These are phyloP conservation scores for Dicroscelio sp. DNA, from an alignment of 2,888 invertebrate species.

Conservation along the genomic window DNA sequence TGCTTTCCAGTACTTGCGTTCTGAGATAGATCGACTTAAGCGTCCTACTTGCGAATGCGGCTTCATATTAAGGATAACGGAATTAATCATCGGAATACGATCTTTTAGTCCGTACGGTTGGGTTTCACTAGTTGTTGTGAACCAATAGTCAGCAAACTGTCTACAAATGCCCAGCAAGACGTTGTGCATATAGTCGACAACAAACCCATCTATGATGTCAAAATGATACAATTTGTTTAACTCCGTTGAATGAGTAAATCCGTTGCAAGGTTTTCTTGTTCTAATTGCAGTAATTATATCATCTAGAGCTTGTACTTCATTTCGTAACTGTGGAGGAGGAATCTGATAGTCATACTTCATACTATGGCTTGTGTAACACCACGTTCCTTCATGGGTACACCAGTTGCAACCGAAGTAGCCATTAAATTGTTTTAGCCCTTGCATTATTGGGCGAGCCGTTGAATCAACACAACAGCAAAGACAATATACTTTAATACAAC, in stretches of 20 bases:
- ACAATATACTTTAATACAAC: conserved; percentile 38
- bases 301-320: too few species aligned
- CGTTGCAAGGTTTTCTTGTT: background rate
- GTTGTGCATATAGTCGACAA: conserved; percentile 73
- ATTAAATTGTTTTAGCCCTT: conserved; percentile 71
- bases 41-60: conserved; percentile 52
- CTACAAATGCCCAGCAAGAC: conserved; percentile 49
- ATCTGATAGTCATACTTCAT: conserved; percentile 27
- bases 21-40: conserved; percentile 45
- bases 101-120: background rate
- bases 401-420: conserved; percentile 73
- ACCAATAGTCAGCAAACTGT: conserved; percentile 76
- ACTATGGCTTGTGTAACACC: background rate
- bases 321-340: background rate
- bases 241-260: conserved; percentile 45
- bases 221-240: conserved; percentile 55
- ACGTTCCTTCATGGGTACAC: conserved; percentile 71
- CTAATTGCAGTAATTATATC: background rate
- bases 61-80: conserved; percentile 29
- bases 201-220: conserved; percentile 68
- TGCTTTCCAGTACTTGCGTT: conserved; percentile 66
- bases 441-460: conserved; percentile 70
- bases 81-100: conserved; percentile 16
- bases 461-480: conserved; percentile 69
- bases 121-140: conserved; percentile 4